phyloP scores from a whole-genome alignment of 2,888 invertebrate species.

The Sesia apiformis region DNA sequence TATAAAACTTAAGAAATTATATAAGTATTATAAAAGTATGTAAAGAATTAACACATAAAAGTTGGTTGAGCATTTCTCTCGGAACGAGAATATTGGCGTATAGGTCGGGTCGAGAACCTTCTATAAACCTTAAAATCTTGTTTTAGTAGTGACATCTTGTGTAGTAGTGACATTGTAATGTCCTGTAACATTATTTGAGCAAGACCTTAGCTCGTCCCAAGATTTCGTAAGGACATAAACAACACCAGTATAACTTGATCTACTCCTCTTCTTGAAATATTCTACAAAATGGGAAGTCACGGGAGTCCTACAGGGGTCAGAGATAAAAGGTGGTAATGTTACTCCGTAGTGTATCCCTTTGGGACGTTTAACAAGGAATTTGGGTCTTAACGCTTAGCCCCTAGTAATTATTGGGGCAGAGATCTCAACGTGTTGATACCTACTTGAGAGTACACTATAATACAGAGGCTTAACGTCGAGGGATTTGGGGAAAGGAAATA shows the following conservation, averaged over 20 bases:
- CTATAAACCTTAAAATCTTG: neutral
- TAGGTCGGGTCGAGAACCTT: no score
- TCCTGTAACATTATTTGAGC: slow-evolving; percentile 34
- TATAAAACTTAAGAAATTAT: no score
- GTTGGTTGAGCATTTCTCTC: no score
- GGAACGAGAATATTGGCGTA: no score
- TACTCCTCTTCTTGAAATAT: slow-evolving; percentile 4
- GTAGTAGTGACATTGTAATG: slow-evolving; percentile 31
- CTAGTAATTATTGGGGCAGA: slow-evolving; percentile 59
- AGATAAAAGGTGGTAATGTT: slow-evolving; percentile 54
- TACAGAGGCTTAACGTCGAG: slow-evolving; percentile 21
- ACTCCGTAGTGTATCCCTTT: slow-evolving; percentile 39
- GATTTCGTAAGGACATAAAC: slow-evolving; percentile 31
- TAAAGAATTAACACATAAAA: no score
- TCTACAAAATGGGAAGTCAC: slow-evolving; percentile 11
- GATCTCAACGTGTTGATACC: slow-evolving; percentile 5
- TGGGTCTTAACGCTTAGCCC: slow-evolving; percentile 56
- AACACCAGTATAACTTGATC: slow-evolving; percentile 20
- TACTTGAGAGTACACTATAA: slow-evolving; percentile 20
- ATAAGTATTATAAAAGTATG: no score
- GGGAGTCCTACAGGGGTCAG: slow-evolving; percentile 29
- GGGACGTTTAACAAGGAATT: slow-evolving; percentile 61
- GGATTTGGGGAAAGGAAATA: slow-evolving; percentile 18
- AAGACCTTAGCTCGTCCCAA: slow-evolving; percentile 30
- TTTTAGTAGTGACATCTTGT: slow-evolving; percentile 10